Conservation (phyloP, 1,140 invertebrate genomes). For the Pseudachorutes palmiensis region DNA sequence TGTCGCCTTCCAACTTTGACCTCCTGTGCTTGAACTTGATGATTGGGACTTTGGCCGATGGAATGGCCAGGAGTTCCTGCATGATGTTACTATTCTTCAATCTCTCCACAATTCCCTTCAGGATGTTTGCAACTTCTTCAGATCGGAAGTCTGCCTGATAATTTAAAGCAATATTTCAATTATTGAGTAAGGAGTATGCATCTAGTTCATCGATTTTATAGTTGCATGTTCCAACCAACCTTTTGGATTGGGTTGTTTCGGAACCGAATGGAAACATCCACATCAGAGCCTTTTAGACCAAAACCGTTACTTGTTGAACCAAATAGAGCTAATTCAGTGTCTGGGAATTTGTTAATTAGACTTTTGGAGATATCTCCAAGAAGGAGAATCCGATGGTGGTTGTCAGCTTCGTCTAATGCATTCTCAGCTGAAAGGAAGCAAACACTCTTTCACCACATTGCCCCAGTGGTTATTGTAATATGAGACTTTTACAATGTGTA, state of each 20-base stretch:
- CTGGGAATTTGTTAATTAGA: slow-evolving; percentile 41
- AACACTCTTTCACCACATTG: too few relatives aligned
- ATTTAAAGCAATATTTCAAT: slow-evolving; percentile 24
- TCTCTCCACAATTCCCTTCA: slow-evolving; percentile 44
- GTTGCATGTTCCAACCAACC: too few relatives aligned
- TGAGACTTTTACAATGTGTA: slow-evolving; percentile 24
- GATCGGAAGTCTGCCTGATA: slow-evolving; percentile 24
- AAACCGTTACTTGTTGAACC: slow-evolving; percentile 59
- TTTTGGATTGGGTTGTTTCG: slow-evolving; percentile 37
- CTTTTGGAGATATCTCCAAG: slow-evolving; percentile 39
- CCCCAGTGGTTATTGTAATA: too few relatives aligned
- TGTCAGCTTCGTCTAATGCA: slow-evolving; percentile 41
- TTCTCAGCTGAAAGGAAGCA: slow-evolving; percentile 15
- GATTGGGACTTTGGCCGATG: slow-evolving; percentile 58
- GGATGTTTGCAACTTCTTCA: slow-evolving; percentile 20
- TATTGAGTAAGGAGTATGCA: slow-evolving; percentile 33
- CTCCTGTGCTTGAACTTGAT: slow-evolving; percentile 50
- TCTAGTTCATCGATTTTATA: too few relatives aligned
- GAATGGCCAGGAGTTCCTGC: slow-evolving; percentile 48
- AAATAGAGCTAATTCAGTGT: slow-evolving; percentile 49
- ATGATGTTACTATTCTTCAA: slow-evolving; percentile 44
- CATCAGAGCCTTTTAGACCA: slow-evolving; percentile 52
- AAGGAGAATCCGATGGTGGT: slow-evolving; percentile 42
- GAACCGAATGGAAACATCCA: slow-evolving; percentile 56
- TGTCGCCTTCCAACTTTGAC: slow-evolving; percentile 51